A percentile compares a stretch with the other conserved stretches of the same genome.
These are phyloP conservation scores for Tretioscincus oriximinensis DNA, from an alignment of 2,113 vertebrate species.

Conservation along the genomic window DNA sequence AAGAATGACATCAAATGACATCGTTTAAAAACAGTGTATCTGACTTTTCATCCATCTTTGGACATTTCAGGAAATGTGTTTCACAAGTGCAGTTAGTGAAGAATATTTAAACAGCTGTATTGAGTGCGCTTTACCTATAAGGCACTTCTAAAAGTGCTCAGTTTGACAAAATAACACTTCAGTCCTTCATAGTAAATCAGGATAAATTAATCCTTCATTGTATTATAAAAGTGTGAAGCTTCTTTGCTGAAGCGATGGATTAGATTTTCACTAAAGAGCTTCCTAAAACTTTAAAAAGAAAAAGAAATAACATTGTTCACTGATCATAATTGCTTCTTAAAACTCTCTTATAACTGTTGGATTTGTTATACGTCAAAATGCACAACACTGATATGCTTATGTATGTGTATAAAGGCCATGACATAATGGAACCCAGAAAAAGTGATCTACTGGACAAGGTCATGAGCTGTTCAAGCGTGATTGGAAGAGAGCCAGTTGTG, in stretches of 20 bases:
- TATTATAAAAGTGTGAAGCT: background rate
- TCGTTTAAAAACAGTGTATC: no score
- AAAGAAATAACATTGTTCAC: background rate
- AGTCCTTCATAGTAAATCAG: background rate
- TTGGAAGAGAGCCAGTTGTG: no score
- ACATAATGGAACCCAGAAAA: no score
- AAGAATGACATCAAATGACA: no score
- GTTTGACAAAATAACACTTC: background rate
- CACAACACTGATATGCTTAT: background rate
- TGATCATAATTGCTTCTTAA: background rate
- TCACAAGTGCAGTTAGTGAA: conserved; percentile 8
- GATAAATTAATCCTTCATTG: background rate
- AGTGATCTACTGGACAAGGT: no score
- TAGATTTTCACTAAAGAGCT: background rate
- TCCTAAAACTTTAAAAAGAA: background rate
- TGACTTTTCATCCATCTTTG: background rate
- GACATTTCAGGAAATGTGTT: rapidly evolving
- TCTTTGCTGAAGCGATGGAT: background rate
- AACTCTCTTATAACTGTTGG: background rate
- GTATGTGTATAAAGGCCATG: background rate
- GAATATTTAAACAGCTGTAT: background rate
- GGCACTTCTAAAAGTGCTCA: background rate
- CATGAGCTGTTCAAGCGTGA: no score
- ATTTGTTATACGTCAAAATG: background rate
- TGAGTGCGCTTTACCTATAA: background rate